Evolutionary conservation across 53 echinoderm and acorn worm genomes (phyloP), one percentile per base, ranked within the genome.

Genomic region (Paelopatides confundens): DNA sequence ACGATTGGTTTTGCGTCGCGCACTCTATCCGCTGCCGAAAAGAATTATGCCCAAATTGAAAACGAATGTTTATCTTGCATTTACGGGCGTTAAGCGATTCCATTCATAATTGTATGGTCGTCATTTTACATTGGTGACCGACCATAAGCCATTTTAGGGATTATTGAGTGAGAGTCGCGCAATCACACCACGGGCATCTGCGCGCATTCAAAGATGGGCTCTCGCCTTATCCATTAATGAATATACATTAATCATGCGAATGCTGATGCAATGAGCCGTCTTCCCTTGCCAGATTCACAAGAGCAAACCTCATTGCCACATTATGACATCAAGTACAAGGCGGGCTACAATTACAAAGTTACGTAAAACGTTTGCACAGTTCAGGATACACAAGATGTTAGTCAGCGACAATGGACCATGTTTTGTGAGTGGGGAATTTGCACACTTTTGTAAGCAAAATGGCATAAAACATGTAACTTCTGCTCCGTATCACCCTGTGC

Each of bases 121-220:
- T 14, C 71, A 84, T 30, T 87, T 93, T 63, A 87, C 84, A 21
- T 47, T 87, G 23, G 52, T 49, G 2, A 91, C 86, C 5, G 86
- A 91, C 35, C 91, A 91, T 84, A 91, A 91, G 51, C 91, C 91
- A 36, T 58, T 91, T n/a, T 65, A 82, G 3, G 88, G 91, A 13
- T 54, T 88, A 28, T 87, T 91, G 53, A 87, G 49, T 68, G 91
- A 90, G 34, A 13, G 33, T 15, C 87, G 82, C 36, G 69, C 87
- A 31, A 69, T 87, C 23, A 69, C 91, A 21, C 54, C 81, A 40
- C 83, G 50, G 87, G 87, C 90, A 38, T 90, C 77, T 8, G 43
- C 91, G n/a, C 43, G 86, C 18, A 78, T 87, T 31, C 91, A 90
- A 15, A 54, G 65, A 6, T 58, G 82, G 62, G 62, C 32, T 58